phyloP scores from a whole-genome alignment of 2,888 invertebrate species.

The Branchellion lobata region DNA sequence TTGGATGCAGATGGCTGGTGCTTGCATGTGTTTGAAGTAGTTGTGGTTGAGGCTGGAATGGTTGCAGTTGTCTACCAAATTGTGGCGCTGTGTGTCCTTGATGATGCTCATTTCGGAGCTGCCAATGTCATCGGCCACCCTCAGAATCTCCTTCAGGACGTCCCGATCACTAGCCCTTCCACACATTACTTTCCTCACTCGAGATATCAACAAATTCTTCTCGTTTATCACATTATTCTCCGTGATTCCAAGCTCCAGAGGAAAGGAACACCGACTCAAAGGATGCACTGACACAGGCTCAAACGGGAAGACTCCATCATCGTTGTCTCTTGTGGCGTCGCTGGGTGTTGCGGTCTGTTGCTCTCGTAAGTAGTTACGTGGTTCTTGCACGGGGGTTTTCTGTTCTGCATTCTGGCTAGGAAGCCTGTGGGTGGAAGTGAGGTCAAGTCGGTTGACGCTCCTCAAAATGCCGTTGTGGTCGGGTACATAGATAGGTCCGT shows the following conservation, averaged over 20 bases:
- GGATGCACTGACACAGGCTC: neutral
- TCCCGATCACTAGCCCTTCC: constrained; percentile 53
- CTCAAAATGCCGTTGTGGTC: constrained; percentile 53
- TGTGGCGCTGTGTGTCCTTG: constrained; percentile 54
- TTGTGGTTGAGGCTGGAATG: constrained; percentile 52
- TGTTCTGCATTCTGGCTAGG: neutral
- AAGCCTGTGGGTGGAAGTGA: neutral
- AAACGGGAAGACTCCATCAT: neutral
- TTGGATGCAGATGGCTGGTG: constrained; percentile 59
- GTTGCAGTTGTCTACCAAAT: constrained; percentile 47
- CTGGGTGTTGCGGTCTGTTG: neutral
- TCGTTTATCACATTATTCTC: constrained; percentile 7
- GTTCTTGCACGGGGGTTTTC: neutral
- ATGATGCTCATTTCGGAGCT: constrained; percentile 58
- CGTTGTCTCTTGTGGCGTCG: neutral
- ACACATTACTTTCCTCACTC: constrained; percentile 36
- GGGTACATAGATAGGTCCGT: constrained; percentile 54
- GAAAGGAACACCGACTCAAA: neutral
- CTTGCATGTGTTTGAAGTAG: constrained; percentile 55
- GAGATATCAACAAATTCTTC: neutral
- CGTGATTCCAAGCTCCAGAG: neutral
- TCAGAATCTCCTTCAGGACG: constrained; percentile 58
- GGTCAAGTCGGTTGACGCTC: constrained; percentile 21
- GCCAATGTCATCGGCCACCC: constrained; percentile 53
- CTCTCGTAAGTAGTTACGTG: too few species aligned